Evolutionary conservation across 2,888 invertebrate species (phyloP), one percentile per base, ranked within the genome.

Genomic region (Rhagophthalmus giganteus): DNA sequence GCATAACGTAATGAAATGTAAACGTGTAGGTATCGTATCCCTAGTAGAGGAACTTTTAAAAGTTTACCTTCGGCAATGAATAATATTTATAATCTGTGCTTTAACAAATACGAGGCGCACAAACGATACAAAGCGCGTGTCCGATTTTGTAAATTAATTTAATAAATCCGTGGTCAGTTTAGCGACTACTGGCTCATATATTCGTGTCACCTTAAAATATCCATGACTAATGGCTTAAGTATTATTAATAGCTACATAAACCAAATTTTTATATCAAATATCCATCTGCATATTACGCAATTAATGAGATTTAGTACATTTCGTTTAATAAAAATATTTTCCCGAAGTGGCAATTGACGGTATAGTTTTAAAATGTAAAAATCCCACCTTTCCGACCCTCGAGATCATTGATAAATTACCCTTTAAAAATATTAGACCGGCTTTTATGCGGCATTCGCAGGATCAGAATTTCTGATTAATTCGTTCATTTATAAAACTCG

Each of bases 51-150:
- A n/a, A n/a, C n/a, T n/a, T n/a, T n/a, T n/a, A n/a, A n/a, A n/a
- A n/a, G n/a, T n/a, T n/a, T n/a, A n/a, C n/a, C n/a, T n/a, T n/a
- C n/a, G n/a, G n/a, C n/a, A n/a, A n/a, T n/a, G n/a, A n/a, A n/a
- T n/a, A n/a, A n/a, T n/a, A n/a, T n/a, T n/a, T n/a, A n/a, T n/a
- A n/a, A n/a, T n/a, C n/a, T n/a, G n/a, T n/a, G n/a, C n/a, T n/a
- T n/a, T n/a, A n/a, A 60, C 60, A 56, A 56, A 59, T 62, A 56
- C 59, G 44, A 34, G 40, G 40, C 38, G 49, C 55, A 60, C n/a
- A n/a, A n/a, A 60, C 56, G 55, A 50, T 54, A 32, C 26, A 28
- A 51, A 46, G 53, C 15, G 39, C 24, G 30, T 38, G 37, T 33
- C 28, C 12, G 41, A 46, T 48, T 38, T 47, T 26, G 37, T 47